A percentile compares a stretch with the other conserved stretches of the same genome.
phyloP scores from a whole-genome alignment of 2,113 vertebrate genomes.

The Gymnarchus niloticus region DNA sequence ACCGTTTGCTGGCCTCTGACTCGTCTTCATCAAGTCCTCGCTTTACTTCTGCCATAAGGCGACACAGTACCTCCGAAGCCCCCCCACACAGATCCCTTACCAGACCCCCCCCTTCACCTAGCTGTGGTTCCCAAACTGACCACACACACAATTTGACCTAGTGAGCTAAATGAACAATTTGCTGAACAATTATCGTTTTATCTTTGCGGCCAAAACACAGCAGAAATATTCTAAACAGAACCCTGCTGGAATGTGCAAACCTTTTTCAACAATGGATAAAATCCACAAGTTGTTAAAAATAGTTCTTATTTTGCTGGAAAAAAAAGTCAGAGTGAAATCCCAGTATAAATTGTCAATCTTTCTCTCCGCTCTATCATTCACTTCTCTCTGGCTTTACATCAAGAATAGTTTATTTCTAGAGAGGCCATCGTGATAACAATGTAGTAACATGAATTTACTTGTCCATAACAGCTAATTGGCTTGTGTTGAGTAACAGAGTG shows the following conservation, averaged over 20 bases:
- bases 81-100: background rate
- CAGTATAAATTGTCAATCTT: too few relatives aligned
- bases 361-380: too few relatives aligned
- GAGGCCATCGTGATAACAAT: background rate
- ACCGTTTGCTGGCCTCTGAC: background rate
- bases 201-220: background rate
- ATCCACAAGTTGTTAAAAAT: too few relatives aligned
- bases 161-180: too few relatives aligned
- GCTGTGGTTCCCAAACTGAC: background rate
- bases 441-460: background rate
- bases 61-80: background rate
- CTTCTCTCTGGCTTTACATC: background rate
- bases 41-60: background rate
- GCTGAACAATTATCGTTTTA: too few relatives aligned
- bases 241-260: background rate
- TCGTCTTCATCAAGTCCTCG: background rate
- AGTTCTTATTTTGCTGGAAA: too few relatives aligned
- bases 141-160: too few relatives aligned
- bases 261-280: background rate
- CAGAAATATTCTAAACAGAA: background rate
- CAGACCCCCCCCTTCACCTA: background rate
- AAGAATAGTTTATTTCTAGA: background rate
- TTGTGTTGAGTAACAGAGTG: background rate
- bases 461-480: background rate
- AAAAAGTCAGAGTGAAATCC: too few relatives aligned